Evolutionary conservation across 2,113 vertebrate genomes (phyloP), one percentile per base, ranked within the genome.

Genomic region (Pogonocichla stellata): DNA sequence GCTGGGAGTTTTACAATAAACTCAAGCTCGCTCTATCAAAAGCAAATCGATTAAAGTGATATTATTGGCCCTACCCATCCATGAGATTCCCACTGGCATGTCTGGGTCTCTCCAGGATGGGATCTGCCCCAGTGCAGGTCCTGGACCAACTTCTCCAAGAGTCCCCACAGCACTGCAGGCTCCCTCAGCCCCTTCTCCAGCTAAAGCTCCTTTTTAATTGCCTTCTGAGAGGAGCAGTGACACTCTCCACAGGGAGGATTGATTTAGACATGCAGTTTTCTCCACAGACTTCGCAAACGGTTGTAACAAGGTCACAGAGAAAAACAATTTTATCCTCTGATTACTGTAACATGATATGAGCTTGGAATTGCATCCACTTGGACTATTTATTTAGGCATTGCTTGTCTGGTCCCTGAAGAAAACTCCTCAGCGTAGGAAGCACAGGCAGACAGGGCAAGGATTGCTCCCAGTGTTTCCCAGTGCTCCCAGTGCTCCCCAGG

Each of bases 281-380:
- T 90, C 92, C 90, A 74, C 82, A 96, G 93, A 93, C 90, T 81
- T 87, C 13, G 0, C 88, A 93, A 96, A 86, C 40, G 34, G 84
- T 87, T 95, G 84, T 89, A 95, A 94, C 93, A 96, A 96, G 95
- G 94, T 97, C 96, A 95, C 92, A 94, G 93, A 85, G 96, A 94
- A 92, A 94, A 96, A 92, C 95, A 94, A 92, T 95, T 96, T 96
- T 87, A 93, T 77, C 91, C 95, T 94, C 83, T 87, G 95, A 95
- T 95, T 93, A 77, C 95, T 93, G 94, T 69, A 95, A 95, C 80
- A 29, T 12, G 47, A 93, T 85, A 77, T 11, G 62, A 94, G 70
- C 88, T 65, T 38, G 38, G 93, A 86, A 91, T 79, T 86, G 86
- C 92, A 90, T 48, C 83, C 90, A 69, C 92, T 90, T 54, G 80